Percentiles rank a stretch among this genome's conserved stretches.
phyloP scores from a whole-genome alignment of 2,113 vertebrate species.

The Paraplagusia blochii region DNA sequence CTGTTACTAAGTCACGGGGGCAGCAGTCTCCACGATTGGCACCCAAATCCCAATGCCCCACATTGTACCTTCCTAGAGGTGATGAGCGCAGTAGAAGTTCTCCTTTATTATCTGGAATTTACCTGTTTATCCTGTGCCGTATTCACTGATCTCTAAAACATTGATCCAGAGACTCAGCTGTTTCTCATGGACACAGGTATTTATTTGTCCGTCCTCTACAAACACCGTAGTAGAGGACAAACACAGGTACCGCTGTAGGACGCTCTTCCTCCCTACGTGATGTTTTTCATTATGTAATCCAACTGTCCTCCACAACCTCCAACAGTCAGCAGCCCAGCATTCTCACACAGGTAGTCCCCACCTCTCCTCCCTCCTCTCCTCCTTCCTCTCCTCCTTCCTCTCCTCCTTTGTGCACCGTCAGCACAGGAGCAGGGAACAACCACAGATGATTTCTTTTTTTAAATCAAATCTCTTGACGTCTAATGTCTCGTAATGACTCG shows the following conservation, averaged over 20 bases:
- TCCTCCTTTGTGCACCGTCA: conserved; percentile 53
- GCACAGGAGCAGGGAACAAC: conserved; percentile 43
- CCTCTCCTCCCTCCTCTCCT: conserved; percentile 22
- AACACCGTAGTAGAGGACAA: background rate
- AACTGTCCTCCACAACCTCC: conserved; percentile 48
- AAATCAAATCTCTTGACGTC: conserved; percentile 43
- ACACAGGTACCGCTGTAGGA: conserved; percentile 11
- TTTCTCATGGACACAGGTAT: background rate
- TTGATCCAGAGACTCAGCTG: background rate
- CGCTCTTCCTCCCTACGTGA: conserved; percentile 30
- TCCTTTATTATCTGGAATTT: no score
- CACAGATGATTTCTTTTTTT: conserved; percentile 39
- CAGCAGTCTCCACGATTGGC: no score
- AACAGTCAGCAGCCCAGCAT: conserved; percentile 52
- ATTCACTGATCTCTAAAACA: no score
- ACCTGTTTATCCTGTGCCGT: no score
- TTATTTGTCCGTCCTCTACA: background rate
- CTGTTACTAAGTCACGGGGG: no score
- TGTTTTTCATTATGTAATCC: conserved; percentile 53
- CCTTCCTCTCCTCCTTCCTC: conserved; percentile 21
- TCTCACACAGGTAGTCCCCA: conserved; percentile 52
- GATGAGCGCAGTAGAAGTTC: no score
- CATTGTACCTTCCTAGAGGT: no score
- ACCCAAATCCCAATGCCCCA: no score
- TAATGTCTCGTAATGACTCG: conserved; percentile 48